Conservation (phyloP, 2,888 invertebrate species). For the Aphodius granarius region DNA sequence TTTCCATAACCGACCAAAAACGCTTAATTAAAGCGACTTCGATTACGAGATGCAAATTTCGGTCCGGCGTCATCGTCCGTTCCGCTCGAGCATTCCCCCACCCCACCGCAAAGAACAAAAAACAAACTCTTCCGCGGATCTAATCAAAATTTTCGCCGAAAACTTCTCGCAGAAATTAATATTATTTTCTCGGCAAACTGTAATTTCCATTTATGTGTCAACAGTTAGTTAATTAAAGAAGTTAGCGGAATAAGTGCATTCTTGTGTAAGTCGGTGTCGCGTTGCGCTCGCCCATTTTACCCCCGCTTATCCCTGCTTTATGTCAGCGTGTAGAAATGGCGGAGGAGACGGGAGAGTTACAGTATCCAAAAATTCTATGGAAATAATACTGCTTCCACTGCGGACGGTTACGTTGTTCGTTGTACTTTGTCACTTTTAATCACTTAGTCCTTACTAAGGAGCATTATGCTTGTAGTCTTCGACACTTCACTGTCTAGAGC, state of each 20-base stretch:
- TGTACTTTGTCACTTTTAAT: background rate
- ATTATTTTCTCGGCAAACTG: conserved; percentile 45
- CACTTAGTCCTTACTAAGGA: background rate
- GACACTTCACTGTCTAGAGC: background rate
- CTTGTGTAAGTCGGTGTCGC: conserved; percentile 49
- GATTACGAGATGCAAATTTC: conserved; percentile 14
- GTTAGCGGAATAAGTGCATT: conserved; percentile 54
- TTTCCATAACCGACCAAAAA: conserved; percentile 3
- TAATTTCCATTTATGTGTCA: conserved; percentile 53
- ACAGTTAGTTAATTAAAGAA: conserved; percentile 53
- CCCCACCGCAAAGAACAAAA: background rate
- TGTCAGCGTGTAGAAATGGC: background rate
- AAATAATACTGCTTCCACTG: background rate
- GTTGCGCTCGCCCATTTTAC: background rate
- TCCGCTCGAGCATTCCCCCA: background rate
- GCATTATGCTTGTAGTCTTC: too few relatives aligned
- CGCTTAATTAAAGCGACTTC: conserved; percentile 6
- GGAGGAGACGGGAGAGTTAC: background rate
- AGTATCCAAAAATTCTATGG: background rate
- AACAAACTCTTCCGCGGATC: background rate
- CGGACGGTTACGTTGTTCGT: background rate
- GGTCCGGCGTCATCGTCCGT: background rate
- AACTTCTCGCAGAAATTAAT: conserved; percentile 34
- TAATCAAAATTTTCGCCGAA: conserved; percentile 19
- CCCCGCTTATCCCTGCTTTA: background rate